A percentile compares a stretch with the other conserved stretches of the same genome.
phyloP scores from a whole-genome alignment of 2,888 invertebrate genomes.

The Sthenelais limicola region DNA sequence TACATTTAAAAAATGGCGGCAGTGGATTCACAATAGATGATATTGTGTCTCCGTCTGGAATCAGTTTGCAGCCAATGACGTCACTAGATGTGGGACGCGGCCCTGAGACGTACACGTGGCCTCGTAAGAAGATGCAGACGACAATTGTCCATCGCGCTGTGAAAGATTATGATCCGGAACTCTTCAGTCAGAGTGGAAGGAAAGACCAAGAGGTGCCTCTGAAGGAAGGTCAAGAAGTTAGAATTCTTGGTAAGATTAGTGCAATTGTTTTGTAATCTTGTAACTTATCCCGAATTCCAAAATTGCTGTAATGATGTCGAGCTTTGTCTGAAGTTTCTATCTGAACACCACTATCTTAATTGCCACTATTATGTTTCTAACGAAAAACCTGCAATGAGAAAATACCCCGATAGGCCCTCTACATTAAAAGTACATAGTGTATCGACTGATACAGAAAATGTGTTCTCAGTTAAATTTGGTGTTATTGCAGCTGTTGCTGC shows the following conservation, averaged over 20 bases:
- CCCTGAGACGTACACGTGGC: slow-evolving; percentile 15
- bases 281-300: neutral
- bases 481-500: too few relatives aligned
- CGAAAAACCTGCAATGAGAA: too few relatives aligned
- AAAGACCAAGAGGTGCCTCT: slow-evolving; percentile 60
- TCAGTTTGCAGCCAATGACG: slow-evolving; percentile 31
- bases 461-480: too few relatives aligned
- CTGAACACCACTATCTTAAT: neutral
- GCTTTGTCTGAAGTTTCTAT: too few relatives aligned
- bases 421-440: too few relatives aligned
- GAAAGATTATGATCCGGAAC: slow-evolving; percentile 62
- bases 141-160: slow-evolving; percentile 41
- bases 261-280: neutral
- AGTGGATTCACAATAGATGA: slow-evolving; percentile 27
- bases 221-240: slow-evolving; percentile 64
- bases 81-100: neutral
- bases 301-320: too few relatives aligned
- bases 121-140: slow-evolving; percentile 29
- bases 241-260: slow-evolving; percentile 55
- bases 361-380: too few relatives aligned
- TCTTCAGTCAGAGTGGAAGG: slow-evolving; percentile 62
- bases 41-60: slow-evolving; percentile 1
- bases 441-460: too few relatives aligned
- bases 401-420: too few relatives aligned
- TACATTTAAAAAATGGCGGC: neutral